Percentiles rank a stretch among this genome's conserved stretches.
Evolutionary conservation across 2,113 vertebrate species (phyloP).

Genomic region (Salvelinus alpinus): DNA sequence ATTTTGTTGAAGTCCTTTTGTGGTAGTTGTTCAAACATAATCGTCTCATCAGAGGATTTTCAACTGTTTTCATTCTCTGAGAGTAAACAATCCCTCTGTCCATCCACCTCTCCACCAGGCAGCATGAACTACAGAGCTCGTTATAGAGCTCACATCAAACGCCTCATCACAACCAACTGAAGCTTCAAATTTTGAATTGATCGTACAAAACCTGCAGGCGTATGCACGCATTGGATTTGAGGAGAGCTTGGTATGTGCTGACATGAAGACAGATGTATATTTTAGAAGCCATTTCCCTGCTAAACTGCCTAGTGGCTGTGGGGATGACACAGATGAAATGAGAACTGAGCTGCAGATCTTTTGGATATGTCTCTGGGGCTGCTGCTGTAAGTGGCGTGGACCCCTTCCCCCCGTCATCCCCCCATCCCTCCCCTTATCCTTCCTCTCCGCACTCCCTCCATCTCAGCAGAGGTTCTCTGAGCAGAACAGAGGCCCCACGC

Average conservation of each 20-base stretch:
- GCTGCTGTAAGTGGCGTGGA: constrained; percentile 45
- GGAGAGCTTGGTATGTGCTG: constrained; percentile 56
- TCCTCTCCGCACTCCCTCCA: background rate
- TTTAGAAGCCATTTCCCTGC: constrained; percentile 70
- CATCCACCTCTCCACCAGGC: constrained; percentile 64
- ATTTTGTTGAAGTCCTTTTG: constrained; percentile 37
- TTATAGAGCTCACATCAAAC: constrained; percentile 69
- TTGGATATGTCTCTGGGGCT: constrained; percentile 44
- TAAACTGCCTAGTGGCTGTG: constrained; percentile 71
- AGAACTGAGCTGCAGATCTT: constrained; percentile 61
- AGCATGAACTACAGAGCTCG: constrained; percentile 60
- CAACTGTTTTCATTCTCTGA: constrained; percentile 51
- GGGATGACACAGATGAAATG: constrained; percentile 61
- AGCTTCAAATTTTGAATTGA: constrained; percentile 72
- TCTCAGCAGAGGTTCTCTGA: constrained; percentile 41
- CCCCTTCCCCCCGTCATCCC: constrained; percentile 6
- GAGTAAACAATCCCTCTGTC: constrained; percentile 62
- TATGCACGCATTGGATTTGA: constrained; percentile 34
- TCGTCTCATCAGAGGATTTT: constrained; percentile 57
- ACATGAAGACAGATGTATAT: constrained; percentile 72
- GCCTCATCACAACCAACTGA: constrained; percentile 48
- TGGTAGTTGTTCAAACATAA: constrained; percentile 54
- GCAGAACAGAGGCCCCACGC: constrained; percentile 34
- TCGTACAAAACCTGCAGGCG: constrained; percentile 29
- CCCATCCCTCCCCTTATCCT: constrained; percentile 17